Evolutionary conservation across 2,797 vertebrate species (phyloP), one percentile per base, ranked within the genome.

Genomic region (Enteromius viviparus): DNA sequence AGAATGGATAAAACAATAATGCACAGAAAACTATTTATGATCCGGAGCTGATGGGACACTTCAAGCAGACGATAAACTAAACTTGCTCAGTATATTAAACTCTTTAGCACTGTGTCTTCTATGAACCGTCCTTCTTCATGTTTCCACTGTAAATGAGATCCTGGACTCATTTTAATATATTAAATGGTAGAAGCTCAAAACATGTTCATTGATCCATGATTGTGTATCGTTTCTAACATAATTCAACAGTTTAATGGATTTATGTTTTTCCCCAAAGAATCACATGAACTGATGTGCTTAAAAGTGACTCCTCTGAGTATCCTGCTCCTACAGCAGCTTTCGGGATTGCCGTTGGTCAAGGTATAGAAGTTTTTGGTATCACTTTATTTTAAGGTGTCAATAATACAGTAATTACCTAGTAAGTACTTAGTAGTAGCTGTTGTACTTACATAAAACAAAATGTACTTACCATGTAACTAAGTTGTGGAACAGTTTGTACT

Each of bases 1-100:
- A 1, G 45, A 72, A 72, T 29, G 45, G 45, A 49, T 32, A 72
- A 49, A 72, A 72, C 19, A 51, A 72, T 51, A 72, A 72, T 21
- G 70, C 26, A 21, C 6, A 12, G 45, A 72, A 29, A 71, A 29
- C 15, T 49, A 49, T 71, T 71, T 19, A 49, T 51, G 45, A 72
- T 32, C 26, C 17, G 1, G 17, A 32, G 26, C 45, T 72, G 70
- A 72, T 72, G 47, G 70, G 26, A 72, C 45, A 72, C 70, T 72
- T 9, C 70, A 1, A 9, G 17, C 45, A 32, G 26, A 51, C 0
- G 14, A 49, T 71, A 71, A 71, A 71, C 45, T 10, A 49, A 23
- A 49, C 23, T 71, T 29, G 15, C 69, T 49, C 45, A 11, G 19
- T 71, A 49, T 49, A 11, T 49, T 71, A 15, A 71, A 26, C 69